phyloP scores from a whole-genome alignment of 2,113 vertebrate species.

The Micronycteris hirsuta region DNA sequence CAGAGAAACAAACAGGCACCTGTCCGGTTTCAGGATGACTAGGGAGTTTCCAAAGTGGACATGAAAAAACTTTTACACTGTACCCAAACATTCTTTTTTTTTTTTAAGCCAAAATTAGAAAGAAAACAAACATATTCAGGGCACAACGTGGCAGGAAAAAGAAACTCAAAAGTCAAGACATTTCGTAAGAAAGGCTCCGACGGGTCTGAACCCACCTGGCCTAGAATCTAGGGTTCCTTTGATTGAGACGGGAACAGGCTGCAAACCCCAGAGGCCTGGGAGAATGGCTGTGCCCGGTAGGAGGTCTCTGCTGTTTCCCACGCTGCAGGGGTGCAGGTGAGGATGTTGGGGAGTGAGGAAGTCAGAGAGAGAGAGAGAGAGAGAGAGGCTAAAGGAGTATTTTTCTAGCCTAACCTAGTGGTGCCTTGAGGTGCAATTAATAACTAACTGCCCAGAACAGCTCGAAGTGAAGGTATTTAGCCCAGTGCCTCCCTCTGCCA shows the following conservation, averaged over 20 bases:
- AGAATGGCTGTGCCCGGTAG: neutral
- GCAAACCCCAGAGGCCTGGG: neutral
- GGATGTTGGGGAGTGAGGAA: neutral
- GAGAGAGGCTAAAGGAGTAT: neutral
- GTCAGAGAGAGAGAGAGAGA: too few relatives aligned
- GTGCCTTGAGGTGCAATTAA: conserved; percentile 34
- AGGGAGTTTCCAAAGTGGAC: conserved; percentile 68
- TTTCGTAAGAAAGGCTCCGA: conserved; percentile 34
- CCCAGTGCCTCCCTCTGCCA: neutral
- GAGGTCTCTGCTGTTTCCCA: neutral
- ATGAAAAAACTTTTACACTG: conserved; percentile 62
- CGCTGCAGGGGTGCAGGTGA: neutral
- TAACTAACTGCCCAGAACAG: conserved; percentile 1
- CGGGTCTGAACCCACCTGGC: neutral
- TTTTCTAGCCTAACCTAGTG: neutral
- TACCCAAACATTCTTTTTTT: conserved; percentile 68
- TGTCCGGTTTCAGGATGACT: conserved; percentile 71
- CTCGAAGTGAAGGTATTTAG: neutral
- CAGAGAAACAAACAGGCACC: conserved; percentile 69
- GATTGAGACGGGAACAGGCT: neutral
- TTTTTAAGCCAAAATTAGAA: conserved; percentile 71
- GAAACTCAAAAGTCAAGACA: conserved; percentile 63
- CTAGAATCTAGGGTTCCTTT: neutral
- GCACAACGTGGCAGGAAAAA: conserved; percentile 34
- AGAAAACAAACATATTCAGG: conserved; percentile 59